Base-by-base conservation (phyloP, 1,140 invertebrate species). In the Mercenaria mercenaria region DNA sequence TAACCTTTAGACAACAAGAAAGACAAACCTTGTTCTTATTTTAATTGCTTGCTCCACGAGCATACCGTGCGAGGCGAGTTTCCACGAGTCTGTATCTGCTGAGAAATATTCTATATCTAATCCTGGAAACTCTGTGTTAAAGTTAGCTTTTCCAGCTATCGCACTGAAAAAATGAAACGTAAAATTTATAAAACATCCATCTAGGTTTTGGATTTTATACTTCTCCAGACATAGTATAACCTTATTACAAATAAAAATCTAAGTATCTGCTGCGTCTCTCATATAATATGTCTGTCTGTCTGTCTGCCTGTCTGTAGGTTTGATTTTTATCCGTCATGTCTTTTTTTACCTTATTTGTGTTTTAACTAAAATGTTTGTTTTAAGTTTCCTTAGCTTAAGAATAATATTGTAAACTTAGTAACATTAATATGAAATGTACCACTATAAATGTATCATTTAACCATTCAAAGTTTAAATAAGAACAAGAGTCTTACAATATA, bases 41-140 rank as follows among this genome's bases (percentile, higher is more conserved):
- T 18, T 85, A 3, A 85, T 56, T 15, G 41, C 2, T 32, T 29
- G 11, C 1, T 34, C n/a, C 1, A 85, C 39, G 4, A 20, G 41
- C 82, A 85, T 85, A 6, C 43, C 32, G 39, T 85, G 64, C 1
- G 41, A 50, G n/a, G 47, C 84, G 15, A 50, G 15, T 32, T 76
- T 26, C 84, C 84, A 87, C 1, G 39, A 47, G 15, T 77, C 41
- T 20, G 34, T 37, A 18, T 61, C 37, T 23, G 13, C 13, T 41
- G 41, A 32, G 50, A 76, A 79, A 47, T 77, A 87, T 43, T 87
- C 72, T 6, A 87, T 47, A 11, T 64, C 84, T 26, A 61, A 47
- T 43, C 84, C 84, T 10, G 84, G 84, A 34, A 87, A 87, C 52
- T 87, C 84, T 3, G 74, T 87, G 13, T 59, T 76, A 26, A 87